A percentile compares a stretch with the other conserved stretches of the same genome.
These are phyloP conservation scores for Drosophila lini DNA, from an alignment of 1,140 invertebrate genomes.

Conservation along the genomic window DNA sequence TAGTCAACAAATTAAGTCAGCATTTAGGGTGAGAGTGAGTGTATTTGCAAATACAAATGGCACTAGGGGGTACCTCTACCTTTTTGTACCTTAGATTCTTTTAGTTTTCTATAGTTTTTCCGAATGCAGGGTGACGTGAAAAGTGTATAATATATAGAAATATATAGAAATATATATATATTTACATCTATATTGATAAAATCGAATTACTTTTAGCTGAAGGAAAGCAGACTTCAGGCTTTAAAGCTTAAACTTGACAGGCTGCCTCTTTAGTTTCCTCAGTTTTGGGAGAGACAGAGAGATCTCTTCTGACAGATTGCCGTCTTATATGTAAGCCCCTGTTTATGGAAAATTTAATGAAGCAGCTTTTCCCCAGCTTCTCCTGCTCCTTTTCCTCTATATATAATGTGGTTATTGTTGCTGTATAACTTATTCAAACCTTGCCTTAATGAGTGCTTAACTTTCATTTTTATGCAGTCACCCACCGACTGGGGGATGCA, in stretches of 20 bases:
- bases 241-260: constrained; percentile 33
- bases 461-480: constrained; percentile 66
- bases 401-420: constrained; percentile 3
- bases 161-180: no score
- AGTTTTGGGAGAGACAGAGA: background rate
- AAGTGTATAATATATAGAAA: background rate
- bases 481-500: constrained; percentile 6
- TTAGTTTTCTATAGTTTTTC: background rate
- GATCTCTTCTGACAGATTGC: constrained; percentile 26
- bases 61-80: background rate
- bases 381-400: background rate
- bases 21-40: background rate
- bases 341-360: constrained; percentile 51
- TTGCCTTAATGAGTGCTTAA: constrained; percentile 76
- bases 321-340: constrained; percentile 39
- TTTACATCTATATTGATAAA: no score
- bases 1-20: constrained; percentile 74
- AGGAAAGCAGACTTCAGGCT: background rate
- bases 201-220: constrained; percentile 20
- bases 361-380: background rate
- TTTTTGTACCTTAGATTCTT: no score
- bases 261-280: constrained; percentile 4
- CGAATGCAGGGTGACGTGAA: constrained; percentile 22
- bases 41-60: constrained; percentile 41
- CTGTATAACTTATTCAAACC: constrained; percentile 72